A percentile compares a stretch with the other conserved stretches of the same genome.
These are phyloP conservation scores for Lepus europaeus DNA, from an alignment of 2,113 vertebrate species.

Conservation along the genomic window DNA sequence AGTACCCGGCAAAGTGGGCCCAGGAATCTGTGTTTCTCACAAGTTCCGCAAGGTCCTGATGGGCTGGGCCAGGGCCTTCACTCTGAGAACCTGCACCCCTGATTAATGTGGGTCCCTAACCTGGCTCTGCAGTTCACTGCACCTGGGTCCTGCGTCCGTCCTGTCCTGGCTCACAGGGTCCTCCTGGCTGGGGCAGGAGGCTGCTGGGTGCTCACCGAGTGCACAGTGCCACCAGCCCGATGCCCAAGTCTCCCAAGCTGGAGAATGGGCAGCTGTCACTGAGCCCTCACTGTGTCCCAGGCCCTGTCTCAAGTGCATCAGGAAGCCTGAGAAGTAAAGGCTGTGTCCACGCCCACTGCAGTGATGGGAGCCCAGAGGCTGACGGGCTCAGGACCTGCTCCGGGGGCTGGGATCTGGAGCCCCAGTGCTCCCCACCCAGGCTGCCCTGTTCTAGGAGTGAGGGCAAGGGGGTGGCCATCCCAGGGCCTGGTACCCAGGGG, in stretches of 20 bases:
- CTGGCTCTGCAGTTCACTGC: not conserved
- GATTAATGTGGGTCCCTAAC: accelerated
- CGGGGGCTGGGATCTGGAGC: not conserved
- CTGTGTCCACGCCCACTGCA: no score
- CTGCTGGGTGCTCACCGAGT: no score
- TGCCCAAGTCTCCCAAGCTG: not conserved
- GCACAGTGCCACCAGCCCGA: no score
- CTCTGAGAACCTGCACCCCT: not conserved
- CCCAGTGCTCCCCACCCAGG: not conserved
- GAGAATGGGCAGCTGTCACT: accelerated
- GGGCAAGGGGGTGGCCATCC: accelerated
- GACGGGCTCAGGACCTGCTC: accelerated
- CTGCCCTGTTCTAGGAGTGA: not conserved
- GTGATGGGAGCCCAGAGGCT: not conserved
- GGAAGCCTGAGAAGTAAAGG: accelerated
- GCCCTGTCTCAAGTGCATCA: not conserved
- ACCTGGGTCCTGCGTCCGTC: not conserved
- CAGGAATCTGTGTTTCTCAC: not conserved
- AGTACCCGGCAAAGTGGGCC: no score
- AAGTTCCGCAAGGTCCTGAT: accelerated
- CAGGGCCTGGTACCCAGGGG: not conserved
- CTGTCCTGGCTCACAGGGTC: not conserved
- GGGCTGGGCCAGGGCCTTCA: not conserved
- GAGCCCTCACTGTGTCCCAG: not conserved
- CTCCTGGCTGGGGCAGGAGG: not conserved